Conservation (phyloP, 2,113 vertebrate genomes). For the Thunnus maccoyii region DNA sequence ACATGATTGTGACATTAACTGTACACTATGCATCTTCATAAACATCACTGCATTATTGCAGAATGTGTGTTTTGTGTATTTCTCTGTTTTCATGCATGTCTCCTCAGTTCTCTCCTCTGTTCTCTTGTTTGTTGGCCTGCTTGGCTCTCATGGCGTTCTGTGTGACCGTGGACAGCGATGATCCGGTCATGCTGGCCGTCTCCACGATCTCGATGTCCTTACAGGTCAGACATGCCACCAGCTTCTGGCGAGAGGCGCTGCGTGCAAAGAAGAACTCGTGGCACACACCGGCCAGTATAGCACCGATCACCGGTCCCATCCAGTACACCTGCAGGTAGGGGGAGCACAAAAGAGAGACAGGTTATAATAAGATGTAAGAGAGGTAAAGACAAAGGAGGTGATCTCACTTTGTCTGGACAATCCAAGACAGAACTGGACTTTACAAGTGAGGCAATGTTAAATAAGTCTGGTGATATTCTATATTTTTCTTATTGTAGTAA, state of each 20-base stretch:
- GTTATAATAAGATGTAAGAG: background rate
- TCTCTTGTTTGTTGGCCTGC: slow-evolving; percentile 77
- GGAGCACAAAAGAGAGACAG: background rate
- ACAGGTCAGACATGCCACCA: slow-evolving; percentile 87
- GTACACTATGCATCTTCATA: background rate
- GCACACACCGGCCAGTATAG: slow-evolving; percentile 83
- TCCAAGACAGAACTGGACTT: background rate
- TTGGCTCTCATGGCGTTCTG: slow-evolving; percentile 82
- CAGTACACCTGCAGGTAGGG: slow-evolving; percentile 83
- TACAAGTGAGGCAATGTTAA: background rate
- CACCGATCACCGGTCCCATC: slow-evolving; percentile 86
- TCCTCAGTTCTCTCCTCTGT: slow-evolving; percentile 63
- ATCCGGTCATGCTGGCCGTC: slow-evolving; percentile 84
- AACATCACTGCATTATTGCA: slow-evolving; percentile 10
- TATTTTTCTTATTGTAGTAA: background rate
- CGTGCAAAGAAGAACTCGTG: slow-evolving; percentile 88
- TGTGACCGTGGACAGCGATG: slow-evolving; percentile 83
- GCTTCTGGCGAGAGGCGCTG: slow-evolving; percentile 85
- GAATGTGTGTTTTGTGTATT: background rate
- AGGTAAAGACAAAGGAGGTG: background rate
- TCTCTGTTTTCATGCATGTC: background rate
- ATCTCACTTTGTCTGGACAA: background rate
- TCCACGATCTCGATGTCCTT: slow-evolving; percentile 88
- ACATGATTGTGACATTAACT: background rate
- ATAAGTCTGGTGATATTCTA: background rate